Base-by-base conservation (phyloP, 2,888 invertebrate genomes). In the Pyrrhosoma nymphula region DNA sequence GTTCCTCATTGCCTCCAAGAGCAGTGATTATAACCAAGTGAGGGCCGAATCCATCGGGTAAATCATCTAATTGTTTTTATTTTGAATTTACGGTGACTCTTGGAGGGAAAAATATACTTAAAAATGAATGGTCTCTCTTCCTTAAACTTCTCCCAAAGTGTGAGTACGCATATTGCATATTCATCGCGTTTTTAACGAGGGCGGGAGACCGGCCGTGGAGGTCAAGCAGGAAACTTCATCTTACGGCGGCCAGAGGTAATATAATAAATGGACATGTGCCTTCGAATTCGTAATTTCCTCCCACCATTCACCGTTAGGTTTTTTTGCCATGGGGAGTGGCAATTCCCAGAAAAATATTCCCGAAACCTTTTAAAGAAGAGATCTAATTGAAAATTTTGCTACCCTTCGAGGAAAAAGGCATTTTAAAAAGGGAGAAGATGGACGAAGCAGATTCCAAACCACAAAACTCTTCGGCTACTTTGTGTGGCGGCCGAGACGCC, bases 331-430 rank as follows among this genome's bases (percentile, higher is more conserved):
- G 39, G 18, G 35, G 82, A 0, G 16, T 16, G 35, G 18, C 35
- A 18, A 47, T 93, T 69, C n/a, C 35, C 35, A 16, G 26, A 55
- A 93, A 47, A 60, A n/a, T 30, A 26, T 10, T 16, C 2, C 47
- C 47, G 69, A 12, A 69, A n/a, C 93, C 69, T 14, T 93, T 60
- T 60, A 20, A 60, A 20, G 20, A 20, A 23, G 18, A 89, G 55
- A 56, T 56, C 89, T 60, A 60, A 91, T 91, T 60, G 63, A 93
- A 93, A 93, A 47, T 39, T 69, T 30, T 26, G 47, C 69, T 20
- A 16, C 69, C 47, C 89, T 75, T 47, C n/a, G 26, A 16, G 47
- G 75, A 75, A 60, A 91, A 16, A 90, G 89, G 63, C 55, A 75
- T 47, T 23, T 69, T 69, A 16, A 39, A 69, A 60, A n/a, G 55